These are phyloP conservation scores for Drosophila anomelani DNA, from an alignment of 2,888 invertebrate species.

Conservation along the genomic window DNA sequence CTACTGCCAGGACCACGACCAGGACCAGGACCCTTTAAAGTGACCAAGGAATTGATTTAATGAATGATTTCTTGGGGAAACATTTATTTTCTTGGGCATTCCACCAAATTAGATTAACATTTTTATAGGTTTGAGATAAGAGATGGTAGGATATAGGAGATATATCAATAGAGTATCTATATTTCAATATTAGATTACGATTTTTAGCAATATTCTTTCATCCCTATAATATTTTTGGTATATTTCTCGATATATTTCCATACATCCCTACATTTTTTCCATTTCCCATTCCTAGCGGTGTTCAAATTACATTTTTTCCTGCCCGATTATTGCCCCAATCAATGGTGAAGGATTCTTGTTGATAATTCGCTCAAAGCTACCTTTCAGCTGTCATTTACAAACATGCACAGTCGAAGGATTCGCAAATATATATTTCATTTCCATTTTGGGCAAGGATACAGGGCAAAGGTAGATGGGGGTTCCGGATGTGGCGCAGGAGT, in stretches of 20 bases:
- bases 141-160: no score
- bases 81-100: neutral
- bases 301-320: neutral
- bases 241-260: neutral
- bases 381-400: constrained; percentile 17
- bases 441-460: neutral
- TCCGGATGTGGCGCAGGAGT: neutral
- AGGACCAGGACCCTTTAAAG: constrained; percentile 3
- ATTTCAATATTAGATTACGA: neutral
- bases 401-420: constrained; percentile 14
- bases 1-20: neutral
- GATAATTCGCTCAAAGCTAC: constrained; percentile 18
- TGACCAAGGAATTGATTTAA: neutral
- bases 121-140: neutral
- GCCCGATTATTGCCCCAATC: neutral
- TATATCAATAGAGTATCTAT: neutral
- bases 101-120: neutral
- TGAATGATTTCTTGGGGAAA: neutral
- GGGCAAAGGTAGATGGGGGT: neutral
- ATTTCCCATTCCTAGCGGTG: neutral
- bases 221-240: no score
- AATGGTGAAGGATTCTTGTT: neutral
- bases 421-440: constrained; percentile 27
- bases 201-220: no score
- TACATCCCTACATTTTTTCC: neutral